Percentiles rank a stretch among this genome's conserved stretches.
phyloP scores from a whole-genome alignment of 2,113 vertebrate species.

The Oriolus oriolus region DNA sequence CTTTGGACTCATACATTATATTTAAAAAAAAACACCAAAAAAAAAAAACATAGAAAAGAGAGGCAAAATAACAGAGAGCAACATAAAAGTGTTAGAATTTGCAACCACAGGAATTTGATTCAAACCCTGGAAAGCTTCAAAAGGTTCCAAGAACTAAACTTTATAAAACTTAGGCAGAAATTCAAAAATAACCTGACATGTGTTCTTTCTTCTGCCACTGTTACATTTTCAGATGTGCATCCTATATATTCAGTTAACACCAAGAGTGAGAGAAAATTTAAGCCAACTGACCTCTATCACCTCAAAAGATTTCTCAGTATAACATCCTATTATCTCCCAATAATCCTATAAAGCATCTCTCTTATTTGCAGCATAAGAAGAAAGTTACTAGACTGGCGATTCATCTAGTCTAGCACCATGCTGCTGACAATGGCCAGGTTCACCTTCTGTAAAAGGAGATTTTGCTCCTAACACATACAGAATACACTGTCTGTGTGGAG shows the following conservation, averaged over 20 bases:
- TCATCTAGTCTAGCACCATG: not conserved
- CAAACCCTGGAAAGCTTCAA: conserved; percentile 27
- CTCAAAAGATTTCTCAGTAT: not conserved
- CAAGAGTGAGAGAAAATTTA: conserved; percentile 13
- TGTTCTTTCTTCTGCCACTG: conserved; percentile 11
- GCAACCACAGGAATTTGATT: conserved; percentile 12
- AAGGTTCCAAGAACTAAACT: conserved; percentile 15
- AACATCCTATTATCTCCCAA: conserved; percentile 18
- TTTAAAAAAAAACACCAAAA: not conserved
- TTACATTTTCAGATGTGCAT: not conserved
- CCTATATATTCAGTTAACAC: not conserved
- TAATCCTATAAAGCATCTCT: conserved; percentile 19
- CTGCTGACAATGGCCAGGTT: not conserved
- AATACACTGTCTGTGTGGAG: not conserved
- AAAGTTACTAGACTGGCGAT: not conserved
- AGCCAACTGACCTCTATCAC: not conserved
- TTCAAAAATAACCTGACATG: conserved; percentile 24
- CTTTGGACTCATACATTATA: not conserved
- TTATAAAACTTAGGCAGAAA: not conserved
- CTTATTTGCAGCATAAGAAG: conserved; percentile 23
- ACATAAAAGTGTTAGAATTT: conserved; percentile 24
- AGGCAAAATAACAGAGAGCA: not conserved
- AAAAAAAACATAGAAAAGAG: not conserved
- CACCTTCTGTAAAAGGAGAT: not conserved
- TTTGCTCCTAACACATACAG: not conserved